These are phyloP conservation scores for Tridacna crocea DNA, from an alignment of 2,888 invertebrate genomes.

Conservation along the genomic window DNA sequence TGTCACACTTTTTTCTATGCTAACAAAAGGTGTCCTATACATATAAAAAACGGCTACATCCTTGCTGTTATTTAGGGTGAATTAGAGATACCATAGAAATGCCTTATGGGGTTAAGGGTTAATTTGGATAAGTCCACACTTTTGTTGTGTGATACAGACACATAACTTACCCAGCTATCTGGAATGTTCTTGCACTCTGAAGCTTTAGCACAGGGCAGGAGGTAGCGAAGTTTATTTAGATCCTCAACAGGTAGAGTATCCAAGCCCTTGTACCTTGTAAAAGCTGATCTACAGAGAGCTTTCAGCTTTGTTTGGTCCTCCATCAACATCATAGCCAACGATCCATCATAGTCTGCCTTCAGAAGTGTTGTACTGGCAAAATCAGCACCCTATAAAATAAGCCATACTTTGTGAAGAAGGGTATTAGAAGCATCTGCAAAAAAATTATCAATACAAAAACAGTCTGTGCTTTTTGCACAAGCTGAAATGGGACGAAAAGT, in stretches of 20 bases:
- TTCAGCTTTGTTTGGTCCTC: neutral
- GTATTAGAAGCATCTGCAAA: neutral
- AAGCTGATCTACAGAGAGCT: constrained; percentile 3
- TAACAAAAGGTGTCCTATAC: no score
- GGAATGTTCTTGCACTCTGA: constrained; percentile 7
- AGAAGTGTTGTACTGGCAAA: neutral
- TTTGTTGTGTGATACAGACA: neutral
- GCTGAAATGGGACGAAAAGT: neutral
- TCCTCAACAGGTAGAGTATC: neutral
- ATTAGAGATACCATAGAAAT: no score
- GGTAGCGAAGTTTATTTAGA: constrained; percentile 1
- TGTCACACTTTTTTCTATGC: no score
- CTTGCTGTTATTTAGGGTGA: no score
- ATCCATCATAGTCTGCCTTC: neutral
- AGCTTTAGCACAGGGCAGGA: constrained; percentile 5
- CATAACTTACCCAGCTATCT: neutral
- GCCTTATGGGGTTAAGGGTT: neutral
- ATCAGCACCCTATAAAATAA: neutral
- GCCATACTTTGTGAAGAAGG: neutral
- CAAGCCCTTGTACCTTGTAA: neutral
- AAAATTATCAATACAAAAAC: neutral
- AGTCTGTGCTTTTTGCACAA: neutral
- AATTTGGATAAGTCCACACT: no score
- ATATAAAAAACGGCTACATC: no score
- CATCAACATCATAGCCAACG: neutral